phyloP scores from a whole-genome alignment of 2,113 vertebrate genomes.

The Hippolais icterina region DNA sequence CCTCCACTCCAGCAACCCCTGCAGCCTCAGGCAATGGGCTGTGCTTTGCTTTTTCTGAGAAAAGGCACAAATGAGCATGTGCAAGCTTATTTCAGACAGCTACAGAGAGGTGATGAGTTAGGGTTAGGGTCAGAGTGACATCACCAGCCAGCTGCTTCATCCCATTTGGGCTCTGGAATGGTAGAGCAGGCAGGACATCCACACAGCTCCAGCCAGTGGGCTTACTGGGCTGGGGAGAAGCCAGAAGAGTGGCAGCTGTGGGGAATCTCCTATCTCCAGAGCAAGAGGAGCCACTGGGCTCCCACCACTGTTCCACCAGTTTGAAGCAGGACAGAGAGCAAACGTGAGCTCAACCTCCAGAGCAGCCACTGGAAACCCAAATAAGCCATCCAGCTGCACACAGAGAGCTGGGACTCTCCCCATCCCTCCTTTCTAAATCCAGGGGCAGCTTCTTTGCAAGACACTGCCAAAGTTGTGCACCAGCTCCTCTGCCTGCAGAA shows the following conservation, averaged over 20 bases:
- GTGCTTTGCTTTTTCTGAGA: not conserved
- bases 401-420: not conserved
- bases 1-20: not conserved
- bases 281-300: not conserved
- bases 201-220: not conserved
- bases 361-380: not conserved
- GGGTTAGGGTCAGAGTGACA: not conserved
- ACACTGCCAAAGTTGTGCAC: not conserved
- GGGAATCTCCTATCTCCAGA: not conserved
- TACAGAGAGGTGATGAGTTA: not conserved
- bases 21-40: not conserved
- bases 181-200: not conserved
- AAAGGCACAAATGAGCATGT: not conserved
- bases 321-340: not conserved
- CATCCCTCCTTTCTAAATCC: not conserved
- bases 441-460: not conserved
- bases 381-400: not conserved
- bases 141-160: not conserved
- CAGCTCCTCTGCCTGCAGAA: not conserved
- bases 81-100: not conserved
- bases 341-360: not conserved
- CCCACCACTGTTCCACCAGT: not conserved
- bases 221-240: not conserved
- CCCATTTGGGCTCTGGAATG: rapidly evolving
- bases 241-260: not conserved